phyloP scores from a whole-genome alignment of 2,797 vertebrate genomes.

The Falco naumanni region DNA sequence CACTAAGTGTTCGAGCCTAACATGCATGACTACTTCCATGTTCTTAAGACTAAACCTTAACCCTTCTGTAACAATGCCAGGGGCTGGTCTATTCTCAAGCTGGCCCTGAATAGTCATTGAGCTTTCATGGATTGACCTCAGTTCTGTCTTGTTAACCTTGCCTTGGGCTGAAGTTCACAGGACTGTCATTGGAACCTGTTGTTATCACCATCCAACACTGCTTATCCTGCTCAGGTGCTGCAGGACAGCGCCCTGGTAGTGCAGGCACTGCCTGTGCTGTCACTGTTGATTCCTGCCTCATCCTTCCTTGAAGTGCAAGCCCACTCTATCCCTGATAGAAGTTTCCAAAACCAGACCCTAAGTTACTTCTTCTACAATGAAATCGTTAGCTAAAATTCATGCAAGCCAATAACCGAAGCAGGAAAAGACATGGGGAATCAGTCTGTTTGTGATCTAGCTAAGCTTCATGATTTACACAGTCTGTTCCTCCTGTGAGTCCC shows the following conservation, averaged over 20 bases:
- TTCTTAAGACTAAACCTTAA: no score
- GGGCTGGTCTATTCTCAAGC: neutral
- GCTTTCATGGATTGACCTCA: neutral
- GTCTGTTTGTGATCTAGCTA: neutral
- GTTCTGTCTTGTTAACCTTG: neutral
- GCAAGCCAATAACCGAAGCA: neutral
- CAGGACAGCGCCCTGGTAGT: neutral
- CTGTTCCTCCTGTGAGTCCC: neutral
- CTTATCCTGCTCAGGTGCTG: neutral
- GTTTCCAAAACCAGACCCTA: neutral
- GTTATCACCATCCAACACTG: neutral
- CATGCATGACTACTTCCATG: no score
- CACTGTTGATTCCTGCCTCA: neutral
- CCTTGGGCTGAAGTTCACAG: neutral
- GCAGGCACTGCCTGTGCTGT: neutral
- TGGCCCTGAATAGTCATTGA: neutral
- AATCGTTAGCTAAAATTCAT: neutral
- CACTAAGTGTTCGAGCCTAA: no score
- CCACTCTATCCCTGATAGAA: neutral
- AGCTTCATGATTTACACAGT: neutral
- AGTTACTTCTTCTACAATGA: neutral
- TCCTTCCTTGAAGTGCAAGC: neutral
- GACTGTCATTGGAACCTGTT: rapidly evolving
- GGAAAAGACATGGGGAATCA: neutral
- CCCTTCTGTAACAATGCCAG: no score